Conservation (phyloP, 2,113 vertebrate genomes). For the Suncus etruscus region DNA sequence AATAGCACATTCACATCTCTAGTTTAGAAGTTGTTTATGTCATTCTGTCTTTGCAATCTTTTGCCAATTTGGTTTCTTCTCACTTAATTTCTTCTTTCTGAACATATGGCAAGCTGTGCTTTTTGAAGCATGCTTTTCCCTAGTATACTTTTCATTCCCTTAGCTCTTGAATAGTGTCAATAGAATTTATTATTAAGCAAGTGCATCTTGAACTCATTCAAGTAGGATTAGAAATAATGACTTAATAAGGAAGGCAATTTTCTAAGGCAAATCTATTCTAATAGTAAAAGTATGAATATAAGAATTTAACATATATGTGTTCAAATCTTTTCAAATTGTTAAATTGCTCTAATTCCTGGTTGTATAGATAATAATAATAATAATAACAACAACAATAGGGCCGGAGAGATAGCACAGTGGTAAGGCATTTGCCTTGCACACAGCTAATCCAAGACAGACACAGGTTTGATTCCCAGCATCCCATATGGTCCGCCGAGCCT, state of each 20-base stretch:
- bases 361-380: background rate
- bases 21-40: conserved; percentile 1
- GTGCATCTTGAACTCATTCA: conserved; percentile 45
- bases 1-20: background rate
- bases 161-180: conserved; percentile 50
- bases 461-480: no score
- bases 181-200: conserved; percentile 37
- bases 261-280: background rate
- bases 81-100: conserved; percentile 37
- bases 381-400: background rate
- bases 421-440: no score
- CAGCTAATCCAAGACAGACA: no score
- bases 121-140: conserved; percentile 41
- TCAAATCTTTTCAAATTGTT: background rate
- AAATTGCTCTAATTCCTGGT: background rate
- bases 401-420: no score
- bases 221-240: conserved; percentile 14
- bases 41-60: background rate
- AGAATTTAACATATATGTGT: background rate
- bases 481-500: no score
- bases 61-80: conserved; percentile 41
- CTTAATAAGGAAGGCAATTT: conserved; percentile 8
- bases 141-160: conserved; percentile 32
- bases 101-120: conserved; percentile 41
- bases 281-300: background rate